phyloP scores from a whole-genome alignment of 2,797 vertebrate species.

The Clamator glandarius region DNA sequence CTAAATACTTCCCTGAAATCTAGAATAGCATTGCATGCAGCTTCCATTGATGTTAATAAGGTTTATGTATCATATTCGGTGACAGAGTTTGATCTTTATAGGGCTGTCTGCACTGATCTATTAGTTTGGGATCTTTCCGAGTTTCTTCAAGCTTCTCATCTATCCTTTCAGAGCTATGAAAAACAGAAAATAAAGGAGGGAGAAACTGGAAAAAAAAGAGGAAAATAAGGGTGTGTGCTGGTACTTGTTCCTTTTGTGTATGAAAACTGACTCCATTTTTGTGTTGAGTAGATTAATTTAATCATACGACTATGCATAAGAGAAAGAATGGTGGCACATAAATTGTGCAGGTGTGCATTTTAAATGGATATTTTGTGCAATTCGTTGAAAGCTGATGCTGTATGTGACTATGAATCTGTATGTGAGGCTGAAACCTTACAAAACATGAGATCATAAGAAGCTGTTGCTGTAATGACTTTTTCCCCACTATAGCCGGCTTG shows the following conservation, averaged over 20 bases:
- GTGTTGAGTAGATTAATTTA: conserved; percentile 71
- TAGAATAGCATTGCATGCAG: conserved; percentile 40
- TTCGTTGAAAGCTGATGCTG: conserved; percentile 68
- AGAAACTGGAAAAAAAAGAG: conserved; percentile 34
- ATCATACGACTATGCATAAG: conserved; percentile 80
- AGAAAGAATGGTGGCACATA: conserved; percentile 72
- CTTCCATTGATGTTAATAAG: conserved; percentile 5
- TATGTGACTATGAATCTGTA: conserved; percentile 71
- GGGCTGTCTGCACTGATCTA: conserved; percentile 55
- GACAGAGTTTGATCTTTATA: conserved; percentile 30
- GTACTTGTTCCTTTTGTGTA: conserved; percentile 68
- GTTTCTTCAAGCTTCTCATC: conserved; percentile 60
- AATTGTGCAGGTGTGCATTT: conserved; percentile 66
- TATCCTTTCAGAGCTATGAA: conserved; percentile 57
- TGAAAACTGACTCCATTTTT: conserved; percentile 68
- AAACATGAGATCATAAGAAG: conserved; percentile 66
- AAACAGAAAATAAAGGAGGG: conserved; percentile 67
- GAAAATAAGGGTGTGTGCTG: conserved; percentile 6
- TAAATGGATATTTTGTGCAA: conserved; percentile 78
- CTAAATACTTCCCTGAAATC: conserved; percentile 1
- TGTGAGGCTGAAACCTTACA: conserved; percentile 69
- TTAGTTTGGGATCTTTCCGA: conserved; percentile 55
- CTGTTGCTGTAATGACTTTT: conserved; percentile 77
- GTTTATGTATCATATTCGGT: conserved; percentile 23
- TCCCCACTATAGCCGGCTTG: conserved; percentile 77